phyloP scores from a whole-genome alignment of 2,797 vertebrate genomes.

The Morelia viridis region DNA sequence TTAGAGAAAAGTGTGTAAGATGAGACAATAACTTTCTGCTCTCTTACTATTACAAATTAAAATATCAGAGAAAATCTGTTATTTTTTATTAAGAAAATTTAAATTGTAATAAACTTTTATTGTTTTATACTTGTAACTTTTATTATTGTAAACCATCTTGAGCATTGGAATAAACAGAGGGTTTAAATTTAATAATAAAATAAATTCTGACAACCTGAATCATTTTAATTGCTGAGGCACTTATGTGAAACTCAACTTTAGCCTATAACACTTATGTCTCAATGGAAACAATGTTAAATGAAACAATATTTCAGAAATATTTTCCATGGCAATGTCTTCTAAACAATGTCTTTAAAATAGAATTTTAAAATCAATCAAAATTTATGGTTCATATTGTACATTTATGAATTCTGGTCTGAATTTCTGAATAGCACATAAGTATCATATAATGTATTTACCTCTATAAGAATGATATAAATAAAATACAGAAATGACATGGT shows the following conservation, averaged over 20 bases:
- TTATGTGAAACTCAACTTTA: slow-evolving; percentile 41
- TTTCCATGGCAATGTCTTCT: slow-evolving; percentile 51
- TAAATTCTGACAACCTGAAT: slow-evolving; percentile 52
- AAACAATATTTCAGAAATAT: slow-evolving; percentile 55
- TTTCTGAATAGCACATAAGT: slow-evolving; percentile 56
- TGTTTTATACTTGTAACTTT: too few relatives aligned
- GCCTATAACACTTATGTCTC: slow-evolving; percentile 43
- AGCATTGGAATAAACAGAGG: too few relatives aligned
- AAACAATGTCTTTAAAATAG: slow-evolving; percentile 50
- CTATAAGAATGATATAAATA: slow-evolving; percentile 54
- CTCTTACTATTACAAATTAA: background rate
- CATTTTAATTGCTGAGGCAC: slow-evolving; percentile 55
- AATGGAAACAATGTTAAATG: slow-evolving; percentile 55
- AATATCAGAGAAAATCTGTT: slow-evolving; percentile 14
- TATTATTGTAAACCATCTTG: slow-evolving; percentile 25
- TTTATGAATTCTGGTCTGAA: slow-evolving; percentile 57
- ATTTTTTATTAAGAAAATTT: too few relatives aligned
- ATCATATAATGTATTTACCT: slow-evolving; percentile 58
- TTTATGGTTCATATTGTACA: slow-evolving; percentile 54
- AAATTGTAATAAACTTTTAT: too few relatives aligned
- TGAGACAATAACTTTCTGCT: slow-evolving; percentile 36
- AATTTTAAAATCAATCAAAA: slow-evolving; percentile 64
- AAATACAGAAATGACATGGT: slow-evolving; percentile 47
- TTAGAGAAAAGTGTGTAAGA: slow-evolving; percentile 23
- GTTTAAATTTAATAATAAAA: slow-evolving; percentile 49